Evolutionary conservation across 2,888 invertebrate genomes (phyloP), one percentile per base, ranked within the genome.

Genomic region (Himalopsyche anomala): DNA sequence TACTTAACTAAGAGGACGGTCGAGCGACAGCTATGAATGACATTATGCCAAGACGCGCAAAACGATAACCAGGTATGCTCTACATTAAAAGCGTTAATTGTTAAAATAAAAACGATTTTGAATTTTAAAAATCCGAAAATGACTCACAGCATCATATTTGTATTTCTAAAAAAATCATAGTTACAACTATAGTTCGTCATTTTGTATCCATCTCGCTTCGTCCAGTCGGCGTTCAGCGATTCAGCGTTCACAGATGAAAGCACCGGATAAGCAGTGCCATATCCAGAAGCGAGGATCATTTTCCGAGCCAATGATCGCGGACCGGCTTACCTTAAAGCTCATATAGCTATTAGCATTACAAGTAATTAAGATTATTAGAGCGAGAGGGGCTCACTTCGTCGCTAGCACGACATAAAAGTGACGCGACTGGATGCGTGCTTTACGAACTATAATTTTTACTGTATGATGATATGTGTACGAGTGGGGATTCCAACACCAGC

Each of bases 321-420:
- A 17, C 62, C 69, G 85, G 74, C 69, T 82, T 85, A 85, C 82
- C 82, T 84, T 80, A 51, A 69, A 80, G 62, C 84, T 54, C 28
- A 74, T 74, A 74, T 15, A 51, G 74, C 74, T 74, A 74, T 69
- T 45, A 81, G n/a, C 84, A 84, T 84, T 55, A 80, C 42, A 84
- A 56, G 55, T 82, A 82, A 85, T 85, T 85, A 85, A 42, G 82
- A 82, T 85, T 82, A 82, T 81, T 85, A 82, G 85, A 85, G 85
- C 85, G 85, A 85, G 82, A 82, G 85, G 42, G 81, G 84, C 80
- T 54, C 38, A 54, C 80, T 51, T 51, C 15, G 15, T 15, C 51
- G 15, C 51, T 51, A 51, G 51, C 51, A 8, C 15, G 3, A 51
- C 51, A 51, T 15, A 51, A 51, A 51, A 82, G 81, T 9, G 84